These are phyloP conservation scores for Cremastinae sp. DNA, from an alignment of 2,888 invertebrate species.

Conservation along the genomic window DNA sequence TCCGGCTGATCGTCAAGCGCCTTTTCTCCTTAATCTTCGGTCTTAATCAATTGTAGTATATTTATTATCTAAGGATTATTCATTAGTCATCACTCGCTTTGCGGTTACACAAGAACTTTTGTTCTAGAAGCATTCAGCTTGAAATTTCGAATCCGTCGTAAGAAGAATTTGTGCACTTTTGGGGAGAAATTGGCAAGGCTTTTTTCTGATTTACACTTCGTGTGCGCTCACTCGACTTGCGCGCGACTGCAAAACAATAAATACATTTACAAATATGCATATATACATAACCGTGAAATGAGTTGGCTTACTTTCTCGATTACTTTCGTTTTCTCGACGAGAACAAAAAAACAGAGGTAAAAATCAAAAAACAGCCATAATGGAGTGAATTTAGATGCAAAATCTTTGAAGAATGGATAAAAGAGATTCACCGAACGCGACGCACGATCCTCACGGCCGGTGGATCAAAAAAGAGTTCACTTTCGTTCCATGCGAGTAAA, in stretches of 20 bases:
- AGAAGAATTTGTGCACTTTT: neutral
- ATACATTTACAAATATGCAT: neutral
- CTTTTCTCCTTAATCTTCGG: neutral
- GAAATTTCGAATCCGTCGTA: no score
- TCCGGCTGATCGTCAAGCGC: neutral
- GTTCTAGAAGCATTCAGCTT: no score
- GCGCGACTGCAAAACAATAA: neutral
- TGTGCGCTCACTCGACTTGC: neutral
- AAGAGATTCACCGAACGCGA: neutral
- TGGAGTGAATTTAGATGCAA: neutral
- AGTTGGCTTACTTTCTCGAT: slow-evolving; percentile 46
- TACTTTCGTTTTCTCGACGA: slow-evolving; percentile 44
- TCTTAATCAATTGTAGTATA: neutral
- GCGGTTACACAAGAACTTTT: no score
- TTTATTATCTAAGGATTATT: neutral
- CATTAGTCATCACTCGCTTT: neutral
- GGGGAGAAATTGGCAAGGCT: neutral
- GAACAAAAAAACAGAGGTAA: slow-evolving; percentile 10
- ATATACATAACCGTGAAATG: slow-evolving; percentile 20
- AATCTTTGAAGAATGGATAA: neutral
- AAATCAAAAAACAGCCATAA: neutral
- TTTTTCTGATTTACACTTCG: neutral
- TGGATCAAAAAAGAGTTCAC: no score
- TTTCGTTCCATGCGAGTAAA: neutral
- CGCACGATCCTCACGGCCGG: no score